phyloP scores from a whole-genome alignment of 2,888 invertebrate genomes.

The Keiferia lycopersicella region DNA sequence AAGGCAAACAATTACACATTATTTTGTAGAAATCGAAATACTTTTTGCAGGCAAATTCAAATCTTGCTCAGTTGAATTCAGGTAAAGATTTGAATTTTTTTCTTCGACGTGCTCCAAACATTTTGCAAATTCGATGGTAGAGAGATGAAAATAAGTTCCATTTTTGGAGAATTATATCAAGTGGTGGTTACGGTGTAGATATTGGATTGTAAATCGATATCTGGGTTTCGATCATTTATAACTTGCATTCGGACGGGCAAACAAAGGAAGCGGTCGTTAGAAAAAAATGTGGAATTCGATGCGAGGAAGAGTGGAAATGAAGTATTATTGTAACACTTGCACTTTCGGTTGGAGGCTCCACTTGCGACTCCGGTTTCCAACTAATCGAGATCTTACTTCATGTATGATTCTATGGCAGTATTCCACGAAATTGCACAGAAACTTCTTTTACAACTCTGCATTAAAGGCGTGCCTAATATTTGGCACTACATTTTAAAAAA shows the following conservation, averaged over 20 bases:
- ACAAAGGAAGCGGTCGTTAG: slow-evolving; percentile 56
- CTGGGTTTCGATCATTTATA: slow-evolving; percentile 78
- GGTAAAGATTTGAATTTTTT: slow-evolving; percentile 58
- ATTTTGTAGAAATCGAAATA: slow-evolving; percentile 42
- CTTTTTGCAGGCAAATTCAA: slow-evolving; percentile 49
- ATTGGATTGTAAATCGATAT: slow-evolving; percentile 67
- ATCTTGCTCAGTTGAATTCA: slow-evolving; percentile 53
- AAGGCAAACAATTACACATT: slow-evolving; percentile 35
- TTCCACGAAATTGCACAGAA: background rate
- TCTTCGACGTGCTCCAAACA: slow-evolving; percentile 14
- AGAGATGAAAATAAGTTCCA: slow-evolving; percentile 36
- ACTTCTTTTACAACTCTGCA: background rate
- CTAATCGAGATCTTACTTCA: slow-evolving; percentile 25
- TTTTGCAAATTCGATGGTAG: slow-evolving; percentile 25
- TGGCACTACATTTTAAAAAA: background rate
- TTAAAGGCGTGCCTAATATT: background rate
- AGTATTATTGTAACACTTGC: slow-evolving; percentile 80
- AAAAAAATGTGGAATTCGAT: slow-evolving; percentile 69
- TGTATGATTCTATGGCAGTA: background rate
- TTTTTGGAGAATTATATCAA: slow-evolving; percentile 24
- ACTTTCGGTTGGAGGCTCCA: slow-evolving; percentile 68
- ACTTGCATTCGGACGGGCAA: slow-evolving; percentile 73
- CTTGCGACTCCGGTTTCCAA: slow-evolving; percentile 57
- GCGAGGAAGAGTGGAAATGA: slow-evolving; percentile 69
- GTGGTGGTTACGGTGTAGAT: slow-evolving; percentile 38